Percentiles rank a stretch among this genome's conserved stretches.
phyloP scores from a whole-genome alignment of 2,113 vertebrate species.

The Anthoscopus minutus region DNA sequence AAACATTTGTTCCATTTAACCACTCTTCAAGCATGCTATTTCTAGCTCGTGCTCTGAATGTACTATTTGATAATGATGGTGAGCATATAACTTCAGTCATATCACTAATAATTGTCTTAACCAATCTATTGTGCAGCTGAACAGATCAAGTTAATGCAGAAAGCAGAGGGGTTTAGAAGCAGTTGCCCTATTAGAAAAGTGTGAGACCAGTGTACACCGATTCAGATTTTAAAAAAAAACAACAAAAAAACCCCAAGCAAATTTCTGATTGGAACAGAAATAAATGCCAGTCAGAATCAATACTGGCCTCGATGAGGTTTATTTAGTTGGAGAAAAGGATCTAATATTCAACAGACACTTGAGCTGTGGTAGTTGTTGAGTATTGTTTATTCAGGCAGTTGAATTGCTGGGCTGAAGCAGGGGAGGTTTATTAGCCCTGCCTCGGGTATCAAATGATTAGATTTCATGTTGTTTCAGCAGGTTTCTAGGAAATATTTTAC shows the following conservation, averaged over 20 bases:
- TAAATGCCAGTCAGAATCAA: not conserved
- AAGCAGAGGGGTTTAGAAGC: not conserved
- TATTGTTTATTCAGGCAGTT: conserved; percentile 43
- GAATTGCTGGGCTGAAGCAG: not conserved
- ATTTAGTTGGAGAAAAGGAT: not conserved
- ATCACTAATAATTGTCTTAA: not conserved
- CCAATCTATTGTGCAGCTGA: not conserved
- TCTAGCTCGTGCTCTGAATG: not conserved
- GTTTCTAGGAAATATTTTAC: conserved; percentile 37
- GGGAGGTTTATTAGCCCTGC: conserved; percentile 45
- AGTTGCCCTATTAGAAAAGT: not conserved
- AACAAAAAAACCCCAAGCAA: not conserved
- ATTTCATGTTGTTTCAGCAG: conserved; percentile 41
- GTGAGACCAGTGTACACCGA: not conserved
- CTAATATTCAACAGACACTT: conserved; percentile 17
- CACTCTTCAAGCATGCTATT: not conserved
- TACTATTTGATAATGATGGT: not conserved
- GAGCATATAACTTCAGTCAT: not conserved
- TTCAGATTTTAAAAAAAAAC: not conserved
- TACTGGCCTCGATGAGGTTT: not conserved
- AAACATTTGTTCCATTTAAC: not conserved
- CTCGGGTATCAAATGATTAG: conserved; percentile 30
- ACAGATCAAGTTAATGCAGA: not conserved
- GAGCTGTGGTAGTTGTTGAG: not conserved
- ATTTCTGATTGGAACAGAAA: conserved; percentile 8